Conservation (phyloP, 2,888 invertebrate genomes). For the Macaria notata region DNA sequence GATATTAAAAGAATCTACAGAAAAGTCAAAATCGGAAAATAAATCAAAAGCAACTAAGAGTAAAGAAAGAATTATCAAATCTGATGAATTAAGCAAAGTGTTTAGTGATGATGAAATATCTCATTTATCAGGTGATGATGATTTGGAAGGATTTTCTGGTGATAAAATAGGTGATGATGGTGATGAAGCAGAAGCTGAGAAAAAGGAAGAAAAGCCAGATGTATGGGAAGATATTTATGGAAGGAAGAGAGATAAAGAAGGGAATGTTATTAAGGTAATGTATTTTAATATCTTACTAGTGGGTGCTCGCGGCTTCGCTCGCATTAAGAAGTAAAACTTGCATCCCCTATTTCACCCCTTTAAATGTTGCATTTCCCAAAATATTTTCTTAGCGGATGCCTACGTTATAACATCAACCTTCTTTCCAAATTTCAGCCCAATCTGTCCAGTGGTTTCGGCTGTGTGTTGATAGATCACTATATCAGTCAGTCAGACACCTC, state of each 20-base stretch:
- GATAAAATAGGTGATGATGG: constrained; percentile 44
- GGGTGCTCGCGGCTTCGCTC: too few relatives aligned
- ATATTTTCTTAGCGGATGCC: too few relatives aligned
- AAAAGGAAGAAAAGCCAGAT: constrained; percentile 61
- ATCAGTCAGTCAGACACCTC: too few relatives aligned
- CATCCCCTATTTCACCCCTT: too few relatives aligned
- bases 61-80: constrained; percentile 51
- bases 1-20: constrained; percentile 29
- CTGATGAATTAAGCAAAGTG: constrained; percentile 58
- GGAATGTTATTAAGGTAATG: constrained; percentile 86
- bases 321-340: too few relatives aligned
- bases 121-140: constrained; percentile 61
- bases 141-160: constrained; percentile 30
- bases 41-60: constrained; percentile 25
- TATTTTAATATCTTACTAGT: too few relatives aligned
- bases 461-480: too few relatives aligned
- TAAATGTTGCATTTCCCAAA: too few relatives aligned
- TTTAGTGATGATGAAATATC: constrained; percentile 78
- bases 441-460: too few relatives aligned
- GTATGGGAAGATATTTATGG: constrained; percentile 97
- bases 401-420: too few relatives aligned
- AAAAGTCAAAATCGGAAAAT: constrained; percentile 28
- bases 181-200: constrained; percentile 37
- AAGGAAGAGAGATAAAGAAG: constrained; percentile 89
- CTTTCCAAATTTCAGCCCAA: too few relatives aligned